These are phyloP conservation scores for Anser cygnoides DNA, from an alignment of 2,113 vertebrate genomes.

Conservation along the genomic window DNA sequence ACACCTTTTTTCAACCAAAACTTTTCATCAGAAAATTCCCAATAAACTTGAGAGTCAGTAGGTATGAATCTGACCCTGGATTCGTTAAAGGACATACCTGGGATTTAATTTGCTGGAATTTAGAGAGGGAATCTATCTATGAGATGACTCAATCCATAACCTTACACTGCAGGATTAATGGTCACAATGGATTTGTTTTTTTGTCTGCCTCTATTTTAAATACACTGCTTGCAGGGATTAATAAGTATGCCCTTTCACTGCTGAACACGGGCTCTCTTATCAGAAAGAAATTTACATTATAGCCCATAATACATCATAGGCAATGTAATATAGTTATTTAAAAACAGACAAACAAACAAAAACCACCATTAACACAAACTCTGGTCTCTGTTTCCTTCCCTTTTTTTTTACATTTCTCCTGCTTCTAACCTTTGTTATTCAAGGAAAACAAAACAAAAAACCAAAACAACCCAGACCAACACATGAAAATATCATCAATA, in stretches of 20 bases:
- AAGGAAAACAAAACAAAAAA: not conserved
- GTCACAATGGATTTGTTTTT: conserved; percentile 9
- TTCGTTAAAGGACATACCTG: not conserved
- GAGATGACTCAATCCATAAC: not conserved
- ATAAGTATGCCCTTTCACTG: not conserved
- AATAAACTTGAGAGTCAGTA: not conserved
- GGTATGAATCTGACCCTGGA: not conserved
- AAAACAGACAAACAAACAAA: not conserved
- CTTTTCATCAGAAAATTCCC: not conserved
- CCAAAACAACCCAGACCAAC: not conserved
- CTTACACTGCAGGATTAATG: conserved; percentile 10
- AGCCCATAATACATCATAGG: not conserved
- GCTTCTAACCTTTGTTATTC: not conserved
- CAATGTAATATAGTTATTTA: not conserved
- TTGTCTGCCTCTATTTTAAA: conserved; percentile 25
- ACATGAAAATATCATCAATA: not conserved
- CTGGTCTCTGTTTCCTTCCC: not conserved
- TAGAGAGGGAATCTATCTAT: not conserved
- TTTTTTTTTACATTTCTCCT: not conserved
- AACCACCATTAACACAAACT: not conserved
- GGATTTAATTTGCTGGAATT: conserved; percentile 15
- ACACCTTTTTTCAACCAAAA: not conserved
- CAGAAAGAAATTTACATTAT: not conserved
- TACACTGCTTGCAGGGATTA: not conserved
- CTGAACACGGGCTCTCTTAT: not conserved